These are phyloP conservation scores for Lota lota DNA, from an alignment of 2,113 vertebrate genomes.

Conservation along the genomic window DNA sequence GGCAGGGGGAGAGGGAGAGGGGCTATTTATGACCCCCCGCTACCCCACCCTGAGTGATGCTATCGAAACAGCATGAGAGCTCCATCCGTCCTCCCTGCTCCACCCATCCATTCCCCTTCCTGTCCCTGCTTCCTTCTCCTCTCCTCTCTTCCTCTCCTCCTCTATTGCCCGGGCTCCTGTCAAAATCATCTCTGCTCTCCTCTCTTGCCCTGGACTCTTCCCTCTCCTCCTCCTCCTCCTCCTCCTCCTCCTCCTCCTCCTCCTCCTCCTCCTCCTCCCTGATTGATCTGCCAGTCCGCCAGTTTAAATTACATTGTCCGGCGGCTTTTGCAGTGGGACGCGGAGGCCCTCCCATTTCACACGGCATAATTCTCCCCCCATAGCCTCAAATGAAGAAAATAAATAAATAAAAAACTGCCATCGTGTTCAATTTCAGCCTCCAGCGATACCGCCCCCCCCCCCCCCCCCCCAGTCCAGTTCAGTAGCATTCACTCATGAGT, in stretches of 20 bases:
- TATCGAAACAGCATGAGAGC: constrained; percentile 44
- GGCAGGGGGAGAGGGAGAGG: constrained; percentile 17
- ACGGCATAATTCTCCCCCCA: constrained; percentile 64
- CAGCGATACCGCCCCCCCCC: constrained; percentile 13
- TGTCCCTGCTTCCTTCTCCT: constrained; percentile 6
- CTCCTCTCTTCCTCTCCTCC: too few relatives aligned
- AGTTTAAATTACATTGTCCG: constrained; percentile 66
- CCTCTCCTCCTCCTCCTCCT: too few relatives aligned
- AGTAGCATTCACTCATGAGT: constrained; percentile 53
- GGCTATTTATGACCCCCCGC: constrained; percentile 56
- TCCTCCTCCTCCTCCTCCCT: constrained; percentile 20
- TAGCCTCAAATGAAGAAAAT: constrained; percentile 43
- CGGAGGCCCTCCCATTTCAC: constrained; percentile 47
- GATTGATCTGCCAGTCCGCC: constrained; percentile 61
- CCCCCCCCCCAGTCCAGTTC: neutral
- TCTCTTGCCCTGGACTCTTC: too few relatives aligned
- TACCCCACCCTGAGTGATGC: constrained; percentile 42
- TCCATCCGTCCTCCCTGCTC: constrained; percentile 33
- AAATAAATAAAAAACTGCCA: constrained; percentile 14
- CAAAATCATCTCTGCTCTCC: neutral
- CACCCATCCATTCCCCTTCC: constrained; percentile 39
- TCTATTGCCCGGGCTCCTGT: too few relatives aligned
- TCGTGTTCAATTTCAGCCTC: constrained; percentile 63
- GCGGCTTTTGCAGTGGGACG: constrained; percentile 48
- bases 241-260: neutral